These are phyloP conservation scores for Ginglymostoma cirratum DNA, from an alignment of 2,113 vertebrate species.

Conservation along the genomic window DNA sequence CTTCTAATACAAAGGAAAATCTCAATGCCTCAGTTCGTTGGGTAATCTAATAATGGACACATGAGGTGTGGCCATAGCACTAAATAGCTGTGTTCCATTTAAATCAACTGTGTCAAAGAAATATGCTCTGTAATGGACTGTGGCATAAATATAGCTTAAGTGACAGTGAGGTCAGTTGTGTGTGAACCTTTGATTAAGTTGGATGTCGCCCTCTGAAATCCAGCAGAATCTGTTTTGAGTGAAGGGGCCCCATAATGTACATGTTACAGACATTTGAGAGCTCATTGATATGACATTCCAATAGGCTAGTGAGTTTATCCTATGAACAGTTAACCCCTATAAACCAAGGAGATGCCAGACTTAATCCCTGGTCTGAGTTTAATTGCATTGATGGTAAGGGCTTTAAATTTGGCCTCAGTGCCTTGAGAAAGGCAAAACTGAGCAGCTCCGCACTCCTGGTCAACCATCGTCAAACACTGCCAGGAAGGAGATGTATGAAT, in stretches of 20 bases:
- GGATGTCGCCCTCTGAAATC: not conserved
- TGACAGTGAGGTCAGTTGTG: not conserved
- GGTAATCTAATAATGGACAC: not conserved
- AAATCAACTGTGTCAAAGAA: not conserved
- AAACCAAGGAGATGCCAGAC: not conserved
- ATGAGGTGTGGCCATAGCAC: not conserved
- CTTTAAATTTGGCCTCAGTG: not conserved
- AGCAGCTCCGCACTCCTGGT: not conserved
- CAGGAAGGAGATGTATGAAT: not conserved
- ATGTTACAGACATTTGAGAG: not conserved
- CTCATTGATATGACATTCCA: not conserved
- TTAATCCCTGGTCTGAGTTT: not conserved
- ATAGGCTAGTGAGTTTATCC: not conserved
- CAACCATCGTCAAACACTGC: not conserved
- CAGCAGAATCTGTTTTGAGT: not conserved
- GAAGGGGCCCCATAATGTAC: not conserved
- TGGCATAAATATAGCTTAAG: not conserved
- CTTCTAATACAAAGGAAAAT: not conserved
- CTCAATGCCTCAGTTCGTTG: not conserved
- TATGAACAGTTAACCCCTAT: not conserved
- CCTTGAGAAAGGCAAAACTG: not conserved
- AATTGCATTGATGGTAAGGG: not conserved
- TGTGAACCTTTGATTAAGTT: not conserved
- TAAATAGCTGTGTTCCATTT: not conserved
- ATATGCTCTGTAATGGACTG: not conserved